A percentile compares a stretch with the other conserved stretches of the same genome.
Evolutionary conservation across 2,113 vertebrate genomes (phyloP).

Genomic region (Polypterus senegalus): DNA sequence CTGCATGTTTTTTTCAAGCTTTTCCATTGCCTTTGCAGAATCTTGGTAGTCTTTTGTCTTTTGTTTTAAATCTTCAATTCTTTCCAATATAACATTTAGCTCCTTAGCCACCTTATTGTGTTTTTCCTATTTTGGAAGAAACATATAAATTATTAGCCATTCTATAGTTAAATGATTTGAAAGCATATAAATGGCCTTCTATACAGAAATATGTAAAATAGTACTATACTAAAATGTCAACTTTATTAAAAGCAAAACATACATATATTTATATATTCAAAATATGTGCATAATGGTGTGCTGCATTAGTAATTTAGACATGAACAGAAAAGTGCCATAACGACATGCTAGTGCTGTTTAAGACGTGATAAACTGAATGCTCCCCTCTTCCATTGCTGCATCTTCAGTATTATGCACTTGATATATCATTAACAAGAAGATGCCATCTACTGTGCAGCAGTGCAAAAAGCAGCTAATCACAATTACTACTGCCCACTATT

Average conservation of each 20-base stretch:
- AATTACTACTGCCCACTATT: constrained; percentile 16
- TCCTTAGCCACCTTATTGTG: constrained; percentile 18
- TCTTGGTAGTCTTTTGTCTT: constrained; percentile 22
- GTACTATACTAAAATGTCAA: too few species aligned
- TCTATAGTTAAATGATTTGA: too few species aligned
- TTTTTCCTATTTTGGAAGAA: constrained; percentile 32
- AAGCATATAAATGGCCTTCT: too few species aligned
- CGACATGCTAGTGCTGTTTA: too few species aligned
- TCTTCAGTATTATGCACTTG: constrained; percentile 3
- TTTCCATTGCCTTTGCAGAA: constrained; percentile 29
- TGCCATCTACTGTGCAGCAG: constrained; percentile 55
- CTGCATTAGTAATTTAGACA: too few species aligned
- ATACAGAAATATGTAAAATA: too few species aligned
- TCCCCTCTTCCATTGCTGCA: too few species aligned
- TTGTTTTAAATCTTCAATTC: constrained; percentile 26
- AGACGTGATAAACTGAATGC: too few species aligned
- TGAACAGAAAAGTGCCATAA: too few species aligned
- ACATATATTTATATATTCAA: too few species aligned
- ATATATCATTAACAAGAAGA: constrained; percentile 49
- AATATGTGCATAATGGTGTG: too few species aligned
- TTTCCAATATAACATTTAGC: constrained; percentile 24
- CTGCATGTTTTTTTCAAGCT: constrained; percentile 20
- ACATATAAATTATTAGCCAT: neutral
- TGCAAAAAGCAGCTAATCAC: constrained; percentile 39
- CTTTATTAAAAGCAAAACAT: too few species aligned